Conservation (phyloP, 2,888 invertebrate species). For the Phengaris arion region DNA sequence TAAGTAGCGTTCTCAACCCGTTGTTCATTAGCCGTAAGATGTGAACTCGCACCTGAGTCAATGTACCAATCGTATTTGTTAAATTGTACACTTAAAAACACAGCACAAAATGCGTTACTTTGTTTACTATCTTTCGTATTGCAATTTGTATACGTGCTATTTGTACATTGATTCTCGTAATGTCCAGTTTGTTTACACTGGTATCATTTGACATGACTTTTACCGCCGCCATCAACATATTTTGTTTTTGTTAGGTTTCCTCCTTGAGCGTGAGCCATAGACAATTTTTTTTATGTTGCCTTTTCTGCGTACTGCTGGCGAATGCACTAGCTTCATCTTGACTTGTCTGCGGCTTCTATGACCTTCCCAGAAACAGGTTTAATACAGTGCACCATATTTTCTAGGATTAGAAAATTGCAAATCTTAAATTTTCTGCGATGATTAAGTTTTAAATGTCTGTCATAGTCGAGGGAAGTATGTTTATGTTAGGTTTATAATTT, state of each 20-base stretch:
- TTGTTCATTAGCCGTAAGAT: conserved; percentile 39
- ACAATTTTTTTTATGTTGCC: not conserved
- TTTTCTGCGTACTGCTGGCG: not conserved
- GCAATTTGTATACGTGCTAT: too few relatives aligned
- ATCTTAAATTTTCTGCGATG: too few relatives aligned
- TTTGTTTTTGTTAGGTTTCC: not conserved
- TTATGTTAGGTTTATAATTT: not conserved
- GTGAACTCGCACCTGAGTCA: conserved; percentile 38
- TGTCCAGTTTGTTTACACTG: conserved; percentile 29
- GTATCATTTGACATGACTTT: conserved; percentile 30
- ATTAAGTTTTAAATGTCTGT: too few relatives aligned
- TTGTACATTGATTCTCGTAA: conserved; percentile 29
- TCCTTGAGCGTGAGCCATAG: not conserved
- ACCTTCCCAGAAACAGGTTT: not conserved
- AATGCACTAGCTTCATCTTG: conserved; percentile 9
- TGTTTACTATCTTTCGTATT: not conserved
- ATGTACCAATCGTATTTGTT: conserved; percentile 36
- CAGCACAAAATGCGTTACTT: conserved; percentile 22
- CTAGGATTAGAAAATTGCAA: conserved; percentile 2
- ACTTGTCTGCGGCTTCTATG: not conserved
- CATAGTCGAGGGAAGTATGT: too few relatives aligned
- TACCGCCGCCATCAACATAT: not conserved
- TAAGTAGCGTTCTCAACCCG: conserved; percentile 35
- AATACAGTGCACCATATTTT: conserved; percentile 1
- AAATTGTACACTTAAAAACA: conserved; percentile 13